Conservation (phyloP, 1,140 invertebrate genomes). For the Liolophura sinensis region DNA sequence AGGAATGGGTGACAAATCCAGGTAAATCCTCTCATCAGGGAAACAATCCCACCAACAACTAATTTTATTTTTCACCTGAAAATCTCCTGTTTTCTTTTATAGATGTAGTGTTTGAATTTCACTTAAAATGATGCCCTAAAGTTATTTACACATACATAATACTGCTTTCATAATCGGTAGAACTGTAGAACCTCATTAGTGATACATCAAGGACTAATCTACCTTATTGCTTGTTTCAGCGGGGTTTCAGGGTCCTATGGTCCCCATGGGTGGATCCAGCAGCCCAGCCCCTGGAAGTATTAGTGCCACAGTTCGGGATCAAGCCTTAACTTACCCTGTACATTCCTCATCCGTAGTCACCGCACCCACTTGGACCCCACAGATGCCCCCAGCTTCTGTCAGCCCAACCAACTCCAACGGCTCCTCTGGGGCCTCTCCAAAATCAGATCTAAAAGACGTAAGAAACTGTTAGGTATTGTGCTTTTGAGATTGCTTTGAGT, state of each 20-base stretch:
- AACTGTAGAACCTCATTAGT: too few species aligned
- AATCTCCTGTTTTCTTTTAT: too few species aligned
- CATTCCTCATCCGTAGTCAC: slow-evolving; percentile 24
- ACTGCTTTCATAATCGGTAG: too few species aligned
- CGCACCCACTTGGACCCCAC: slow-evolving; percentile 28
- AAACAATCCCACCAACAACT: too few species aligned
- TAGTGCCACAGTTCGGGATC: slow-evolving; percentile 23
- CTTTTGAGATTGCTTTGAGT: slow-evolving; percentile 1
- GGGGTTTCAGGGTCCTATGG: slow-evolving; percentile 25
- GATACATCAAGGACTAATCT: too few species aligned
- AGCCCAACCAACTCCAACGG: slow-evolving; percentile 20
- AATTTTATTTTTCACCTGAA: too few species aligned
- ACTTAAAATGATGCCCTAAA: too few species aligned
- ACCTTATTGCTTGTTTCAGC: slow-evolving; percentile 12
- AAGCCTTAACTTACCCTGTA: slow-evolving; percentile 18
- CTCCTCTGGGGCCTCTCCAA: slow-evolving; percentile 4
- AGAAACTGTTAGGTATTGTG: background rate
- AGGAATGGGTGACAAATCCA: slow-evolving; percentile 93
- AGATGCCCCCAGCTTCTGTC: slow-evolving; percentile 19
- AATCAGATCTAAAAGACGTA: slow-evolving; percentile 11
- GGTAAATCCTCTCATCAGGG: slow-evolving; percentile 53
- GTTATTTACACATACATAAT: too few species aligned
- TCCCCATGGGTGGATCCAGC: background rate
- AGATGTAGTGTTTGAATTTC: too few species aligned
- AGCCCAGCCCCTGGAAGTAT: slow-evolving; percentile 23